A percentile compares a stretch with the other conserved stretches of the same genome.
Evolutionary conservation across 1,140 invertebrate species (phyloP).

Genomic region (Drosophila equinoxialis): DNA sequence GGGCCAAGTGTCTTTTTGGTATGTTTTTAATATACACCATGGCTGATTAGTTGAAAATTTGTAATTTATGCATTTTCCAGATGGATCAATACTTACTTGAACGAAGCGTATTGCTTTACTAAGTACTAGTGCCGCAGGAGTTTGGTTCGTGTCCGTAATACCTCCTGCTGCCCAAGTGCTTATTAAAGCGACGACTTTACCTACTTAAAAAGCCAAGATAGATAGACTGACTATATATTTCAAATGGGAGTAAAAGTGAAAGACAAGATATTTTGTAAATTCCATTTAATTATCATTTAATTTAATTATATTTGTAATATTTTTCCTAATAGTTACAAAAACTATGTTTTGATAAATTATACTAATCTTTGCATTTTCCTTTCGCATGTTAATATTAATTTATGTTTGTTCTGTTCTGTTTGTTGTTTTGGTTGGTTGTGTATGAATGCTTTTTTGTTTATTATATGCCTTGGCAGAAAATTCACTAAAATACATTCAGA

Average conservation of each 20-base stretch:
- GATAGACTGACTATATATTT: too few relatives aligned
- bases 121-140: conserved; percentile 84
- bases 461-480: conserved; percentile 47
- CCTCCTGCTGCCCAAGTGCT: conserved; percentile 83
- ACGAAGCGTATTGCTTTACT: conserved; percentile 74
- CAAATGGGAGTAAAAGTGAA: background rate
- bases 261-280: conserved; percentile 16
- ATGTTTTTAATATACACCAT: too few relatives aligned
- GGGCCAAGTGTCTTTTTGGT: background rate
- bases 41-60: background rate
- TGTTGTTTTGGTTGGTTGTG: background rate
- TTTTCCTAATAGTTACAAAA: conserved; percentile 74
- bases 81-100: conserved; percentile 2
- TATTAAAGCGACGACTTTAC: conserved; percentile 79
- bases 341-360: conserved; percentile 74
- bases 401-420: conserved; percentile 28
- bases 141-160: conserved; percentile 75
- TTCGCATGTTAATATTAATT: conserved; percentile 17
- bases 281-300: conserved; percentile 68
- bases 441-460: conserved; percentile 9
- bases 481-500: conserved; percentile 57
- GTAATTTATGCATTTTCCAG: background rate
- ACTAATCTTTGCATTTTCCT: conserved; percentile 72
- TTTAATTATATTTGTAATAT: conserved; percentile 69
- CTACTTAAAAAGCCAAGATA: conserved; percentile 32